phyloP scores from a whole-genome alignment of 2,113 vertebrate genomes.

The Porphyrio hochstetteri region DNA sequence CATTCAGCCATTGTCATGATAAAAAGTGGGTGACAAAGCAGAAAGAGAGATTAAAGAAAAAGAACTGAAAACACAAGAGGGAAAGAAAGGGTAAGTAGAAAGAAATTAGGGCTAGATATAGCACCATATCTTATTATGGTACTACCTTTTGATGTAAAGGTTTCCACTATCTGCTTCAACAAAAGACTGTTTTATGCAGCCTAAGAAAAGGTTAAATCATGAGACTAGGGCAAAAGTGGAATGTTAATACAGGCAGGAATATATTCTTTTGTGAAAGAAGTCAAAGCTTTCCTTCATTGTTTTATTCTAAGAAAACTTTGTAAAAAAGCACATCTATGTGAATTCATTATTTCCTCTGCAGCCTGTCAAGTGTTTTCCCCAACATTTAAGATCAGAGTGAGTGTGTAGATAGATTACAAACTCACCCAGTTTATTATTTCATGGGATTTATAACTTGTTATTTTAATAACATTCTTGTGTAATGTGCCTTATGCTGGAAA shows the following conservation, averaged over 20 bases:
- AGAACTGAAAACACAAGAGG: background rate
- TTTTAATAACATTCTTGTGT: background rate
- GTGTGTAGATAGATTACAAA: background rate
- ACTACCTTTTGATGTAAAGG: background rate
- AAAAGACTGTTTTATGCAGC: background rate
- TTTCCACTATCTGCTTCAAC: conserved; percentile 10
- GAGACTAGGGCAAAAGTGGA: background rate
- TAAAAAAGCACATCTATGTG: background rate
- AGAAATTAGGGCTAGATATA: background rate
- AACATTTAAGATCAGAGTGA: background rate
- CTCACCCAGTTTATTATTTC: background rate
- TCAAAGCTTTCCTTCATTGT: background rate
- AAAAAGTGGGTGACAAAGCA: background rate
- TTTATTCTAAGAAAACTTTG: background rate
- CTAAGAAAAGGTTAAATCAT: conserved; percentile 14
- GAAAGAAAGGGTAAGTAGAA: background rate
- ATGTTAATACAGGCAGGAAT: background rate
- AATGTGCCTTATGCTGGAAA: background rate
- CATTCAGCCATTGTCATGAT: background rate
- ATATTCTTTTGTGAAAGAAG: background rate
- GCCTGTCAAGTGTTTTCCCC: background rate
- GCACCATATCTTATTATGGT: background rate
- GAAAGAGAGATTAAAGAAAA: background rate
- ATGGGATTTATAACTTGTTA: background rate
- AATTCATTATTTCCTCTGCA: background rate